Base-by-base conservation (phyloP, 2,888 invertebrate species). In the Nephrotoma appendiculata region DNA sequence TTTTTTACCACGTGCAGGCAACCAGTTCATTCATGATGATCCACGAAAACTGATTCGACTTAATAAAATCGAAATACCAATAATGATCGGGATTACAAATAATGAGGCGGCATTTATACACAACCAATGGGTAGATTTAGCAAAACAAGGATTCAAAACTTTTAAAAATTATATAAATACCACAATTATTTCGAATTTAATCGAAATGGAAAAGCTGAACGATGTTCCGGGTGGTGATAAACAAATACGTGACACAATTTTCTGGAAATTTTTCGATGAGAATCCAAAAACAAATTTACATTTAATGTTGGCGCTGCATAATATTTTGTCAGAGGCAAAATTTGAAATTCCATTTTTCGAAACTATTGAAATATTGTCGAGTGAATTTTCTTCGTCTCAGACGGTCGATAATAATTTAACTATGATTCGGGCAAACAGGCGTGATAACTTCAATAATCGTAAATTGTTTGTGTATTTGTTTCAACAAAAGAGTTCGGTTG, bases 1-100 rank as follows among this genome's bases (percentile, higher is more conserved):
- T 85, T 95, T 94, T 90, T 91, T 95, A 87, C 92, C 93, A 84
- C 92, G 92, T 87, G 83, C 71, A 15, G 92, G 93, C 5, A 93
- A 94, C 89, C 94, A 94, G 89, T 95, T 94, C 89, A 91, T 95
- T 88, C 94, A 94, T 6, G 89, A 90, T 87, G 92, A 93, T 87
- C 93, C 95, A 48, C 89, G 92, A 45, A 90, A 91, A 87, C 93
- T 93, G 83, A 90, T 95, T 43, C 92, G 93, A 88, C 90, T 90
- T 71, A 91, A 92, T 87, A 93, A 92, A 88, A 91, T 92, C 6
- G 88, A 94, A 90, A 93, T 96, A 15, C 95, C 95, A 43, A 91
- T 95, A 85, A 91, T 96, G 87, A 92, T 95, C 86, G 96, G 96
- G 41, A 93, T 95, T 86, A 93, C 94, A n/a, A 94, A 94, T 89